Evolutionary conservation across 1,140 invertebrate genomes (phyloP).

Genomic region (Luehdorfia chinensis): DNA sequence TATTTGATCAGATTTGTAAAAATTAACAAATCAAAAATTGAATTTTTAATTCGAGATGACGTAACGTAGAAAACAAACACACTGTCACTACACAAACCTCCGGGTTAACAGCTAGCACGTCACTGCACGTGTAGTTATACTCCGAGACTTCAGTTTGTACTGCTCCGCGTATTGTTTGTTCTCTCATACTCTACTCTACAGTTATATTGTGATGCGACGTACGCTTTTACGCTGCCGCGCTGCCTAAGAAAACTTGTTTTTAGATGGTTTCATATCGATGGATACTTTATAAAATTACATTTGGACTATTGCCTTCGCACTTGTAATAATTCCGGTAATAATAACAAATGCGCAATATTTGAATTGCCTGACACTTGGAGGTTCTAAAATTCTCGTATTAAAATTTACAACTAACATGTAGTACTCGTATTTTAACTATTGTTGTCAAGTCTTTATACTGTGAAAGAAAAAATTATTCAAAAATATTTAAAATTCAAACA

Average conservation of each 20-base stretch:
- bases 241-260: constrained; percentile 18
- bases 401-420: too few relatives aligned
- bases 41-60: constrained; percentile 50
- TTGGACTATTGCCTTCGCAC: background rate
- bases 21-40: constrained; percentile 27
- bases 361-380: too few relatives aligned
- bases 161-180: constrained; percentile 16
- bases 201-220: constrained; percentile 11
- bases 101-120: constrained; percentile 30
- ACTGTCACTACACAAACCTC: constrained; percentile 45
- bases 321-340: background rate
- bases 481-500: too few relatives aligned
- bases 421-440: too few relatives aligned
- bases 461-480: too few relatives aligned
- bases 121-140: constrained; percentile 24
- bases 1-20: background rate
- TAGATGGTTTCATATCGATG: background rate
- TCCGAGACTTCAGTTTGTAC: constrained; percentile 27
- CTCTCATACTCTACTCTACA: constrained; percentile 14
- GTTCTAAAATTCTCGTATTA: too few relatives aligned
- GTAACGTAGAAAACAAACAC: constrained; percentile 66
- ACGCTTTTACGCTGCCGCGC: background rate
- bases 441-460: too few relatives aligned
- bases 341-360: too few relatives aligned
- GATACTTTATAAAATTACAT: constrained; percentile 2